Evolutionary conservation across 2,888 invertebrate genomes (phyloP).

Genomic region (Nomada ferruginata): DNA sequence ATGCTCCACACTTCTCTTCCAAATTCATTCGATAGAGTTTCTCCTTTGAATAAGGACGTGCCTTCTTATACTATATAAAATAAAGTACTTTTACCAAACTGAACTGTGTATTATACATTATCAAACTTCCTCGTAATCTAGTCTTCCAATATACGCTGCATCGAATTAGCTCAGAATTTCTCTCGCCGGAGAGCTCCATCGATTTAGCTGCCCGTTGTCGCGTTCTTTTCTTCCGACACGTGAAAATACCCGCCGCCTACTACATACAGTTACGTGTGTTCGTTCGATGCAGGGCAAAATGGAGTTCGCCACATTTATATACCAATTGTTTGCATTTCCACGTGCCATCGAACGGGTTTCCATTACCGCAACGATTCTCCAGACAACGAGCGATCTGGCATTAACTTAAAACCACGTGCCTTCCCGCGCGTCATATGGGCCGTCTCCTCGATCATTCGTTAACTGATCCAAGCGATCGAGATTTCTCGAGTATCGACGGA

Average conservation of each 20-base stretch:
- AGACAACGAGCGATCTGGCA: constrained; percentile 2
- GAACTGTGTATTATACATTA: no score
- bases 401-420: constrained; percentile 26
- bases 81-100: no score
- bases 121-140: no score
- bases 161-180: constrained; percentile 1
- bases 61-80: no score
- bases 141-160: no score
- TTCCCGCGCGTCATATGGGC: background rate
- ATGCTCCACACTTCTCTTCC: no score
- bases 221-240: background rate
- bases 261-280: background rate
- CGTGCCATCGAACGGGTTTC: constrained; percentile 17
- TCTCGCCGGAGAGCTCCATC: background rate
- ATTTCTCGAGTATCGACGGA: constrained; percentile 31
- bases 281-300: background rate
- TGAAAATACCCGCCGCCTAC: background rate
- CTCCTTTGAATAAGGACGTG: no score
- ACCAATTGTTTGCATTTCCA: constrained; percentile 1
- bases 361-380: constrained; percentile 11
- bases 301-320: background rate
- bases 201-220: background rate
- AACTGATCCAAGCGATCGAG: background rate
- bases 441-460: constrained; percentile 8
- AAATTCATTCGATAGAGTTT: no score